These are phyloP conservation scores for Ganaspis brasiliensis DNA, from an alignment of 2,888 invertebrate species.

Conservation along the genomic window DNA sequence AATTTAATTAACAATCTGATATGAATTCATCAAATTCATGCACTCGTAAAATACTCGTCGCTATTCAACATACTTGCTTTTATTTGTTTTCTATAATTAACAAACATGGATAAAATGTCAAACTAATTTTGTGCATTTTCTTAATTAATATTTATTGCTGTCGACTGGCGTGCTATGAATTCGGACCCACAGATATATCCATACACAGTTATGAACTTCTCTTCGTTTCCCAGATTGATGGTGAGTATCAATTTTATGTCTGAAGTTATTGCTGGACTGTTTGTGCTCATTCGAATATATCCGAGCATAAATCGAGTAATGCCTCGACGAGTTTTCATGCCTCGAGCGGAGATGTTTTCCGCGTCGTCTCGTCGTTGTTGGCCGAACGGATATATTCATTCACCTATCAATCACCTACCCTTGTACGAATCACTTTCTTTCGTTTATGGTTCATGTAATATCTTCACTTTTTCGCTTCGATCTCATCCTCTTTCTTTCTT, in stretches of 20 bases:
- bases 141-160: not conserved
- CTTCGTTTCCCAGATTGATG: constrained; percentile 53
- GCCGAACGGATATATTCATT: constrained; percentile 42
- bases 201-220: not conserved
- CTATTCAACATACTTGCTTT: too few relatives aligned
- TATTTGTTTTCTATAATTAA: too few relatives aligned
- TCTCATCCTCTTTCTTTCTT: not conserved
- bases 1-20: too few relatives aligned
- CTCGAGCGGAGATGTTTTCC: constrained; percentile 58
- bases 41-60: too few relatives aligned
- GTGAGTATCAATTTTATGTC: constrained; percentile 71
- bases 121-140: not conserved
- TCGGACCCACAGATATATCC: not conserved
- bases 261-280: constrained; percentile 73
- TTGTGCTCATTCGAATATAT: constrained; percentile 72
- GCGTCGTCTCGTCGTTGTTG: constrained; percentile 52
- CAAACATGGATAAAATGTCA: too few relatives aligned
- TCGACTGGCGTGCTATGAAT: not conserved
- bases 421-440: constrained; percentile 4
- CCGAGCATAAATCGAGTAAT: constrained; percentile 67
- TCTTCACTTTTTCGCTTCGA: constrained; percentile 33
- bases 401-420: constrained; percentile 26
- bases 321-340: constrained; percentile 52
- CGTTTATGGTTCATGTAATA: not conserved
- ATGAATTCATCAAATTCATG: too few relatives aligned